Base-by-base conservation (phyloP, 2,888 invertebrate genomes). In the Bugulina stolonifera region DNA sequence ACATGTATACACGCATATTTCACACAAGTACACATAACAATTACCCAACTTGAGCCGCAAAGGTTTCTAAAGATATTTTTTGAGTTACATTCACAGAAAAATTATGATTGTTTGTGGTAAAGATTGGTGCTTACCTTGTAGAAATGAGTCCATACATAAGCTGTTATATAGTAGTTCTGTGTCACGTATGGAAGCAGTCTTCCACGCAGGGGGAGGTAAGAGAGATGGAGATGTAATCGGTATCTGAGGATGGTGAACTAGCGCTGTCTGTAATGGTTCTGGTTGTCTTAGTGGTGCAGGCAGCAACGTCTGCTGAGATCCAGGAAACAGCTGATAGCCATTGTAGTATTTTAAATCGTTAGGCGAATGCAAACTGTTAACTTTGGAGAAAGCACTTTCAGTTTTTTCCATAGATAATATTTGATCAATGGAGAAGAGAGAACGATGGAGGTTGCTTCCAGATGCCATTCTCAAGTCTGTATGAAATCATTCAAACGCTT, bases 391-490 rank as follows among this genome's bases (percentile, higher is more conserved):
- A 10, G 43, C 43, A 43, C 43, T 43, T 43, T 43, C 43, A 43
- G 43, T 18, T 43, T 43, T 43, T 43, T 43, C 43, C 5, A 18
- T 43, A 29, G 64, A 64, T 34, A 64, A 32, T 2, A 64, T 64
- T 25, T 64, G 64, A 27, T 64, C 64, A 32, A 64, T 64, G n/a
- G 64, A 64, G 32, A 64, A 64, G 10, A 43, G 43, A 32, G 64
- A 64, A 3, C 64, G 22, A 5, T 25, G 32, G 14, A 64, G n/a
- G 32, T 32, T 34, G 14, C 3, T 64, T 14, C 32, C 27, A 25
- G 64, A 27, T 29, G 64, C 64, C 64, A 64, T 64, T 25, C 5
- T 5, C 1, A 32, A 27, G n/a, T 5, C 57, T 57, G 14, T n/a
- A n/a, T n/a, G n/a, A n/a, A n/a, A n/a, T n/a, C n/a, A n/a, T n/a